Evolutionary conservation across 2,888 invertebrate genomes (phyloP), one percentile per base, ranked within the genome.

Genomic region (Nomada fabriciana): DNA sequence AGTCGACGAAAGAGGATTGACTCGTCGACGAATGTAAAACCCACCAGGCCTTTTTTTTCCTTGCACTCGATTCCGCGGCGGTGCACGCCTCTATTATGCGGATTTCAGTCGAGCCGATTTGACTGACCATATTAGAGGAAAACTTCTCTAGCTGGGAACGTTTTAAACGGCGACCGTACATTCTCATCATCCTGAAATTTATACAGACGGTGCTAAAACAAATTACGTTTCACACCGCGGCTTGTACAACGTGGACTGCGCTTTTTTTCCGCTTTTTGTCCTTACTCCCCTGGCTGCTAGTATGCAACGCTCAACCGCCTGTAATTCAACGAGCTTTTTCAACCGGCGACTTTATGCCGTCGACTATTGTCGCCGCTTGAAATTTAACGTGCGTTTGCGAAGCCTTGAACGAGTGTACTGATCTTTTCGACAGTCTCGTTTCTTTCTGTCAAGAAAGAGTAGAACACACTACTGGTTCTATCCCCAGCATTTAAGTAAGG

Each of bases 181-280:
- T 91, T 91, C 88, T 89, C 91, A 89, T 91, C 90, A 89, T 84
- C 86, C 81, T 78, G 80, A 87, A 91, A 92, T 91, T 91, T 92
- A 91, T 88, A 89, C 81, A 77, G 82, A 82, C 79, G 63, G 75
- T 80, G 86, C 84, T 87, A 88, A 88, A 89, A 89, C 87, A 90
- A 92, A 92, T 91, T 91, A 90, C 89, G 86, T 88, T 87, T 80
- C 78, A 70, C 81, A 76, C 76, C 77, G 83, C n/a, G 59, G 73
- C 36, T 80, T 77, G 65, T 81, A 84, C 81, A 87, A 84, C 83
- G 83, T 71, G 77, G 76, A 13, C n/a, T 80, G 76, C 69, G 23
- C 79, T 64, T 23, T 55, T 29, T 23, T 55, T 23, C 7, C 36
- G 20, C 52, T 64, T 64, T 61, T 36, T 61, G 42, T 42, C 3